phyloP scores from a whole-genome alignment of 2,888 invertebrate genomes.

The Notodonta dromedarius region DNA sequence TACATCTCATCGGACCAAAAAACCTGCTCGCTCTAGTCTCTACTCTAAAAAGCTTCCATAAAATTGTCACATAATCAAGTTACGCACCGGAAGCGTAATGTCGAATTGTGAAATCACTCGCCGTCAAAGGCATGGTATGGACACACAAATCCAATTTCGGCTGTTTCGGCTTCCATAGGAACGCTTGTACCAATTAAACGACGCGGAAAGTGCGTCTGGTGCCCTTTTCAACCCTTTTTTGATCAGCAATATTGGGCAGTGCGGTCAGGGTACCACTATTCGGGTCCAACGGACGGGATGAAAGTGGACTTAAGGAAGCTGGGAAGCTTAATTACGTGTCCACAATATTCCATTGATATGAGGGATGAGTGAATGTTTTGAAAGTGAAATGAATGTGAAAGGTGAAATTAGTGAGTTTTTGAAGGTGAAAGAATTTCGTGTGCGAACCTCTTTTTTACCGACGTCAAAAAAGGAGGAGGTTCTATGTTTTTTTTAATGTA shows the following conservation, averaged over 20 bases:
- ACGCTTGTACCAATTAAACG: constrained; percentile 78
- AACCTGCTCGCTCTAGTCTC: neutral
- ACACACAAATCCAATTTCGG: constrained; percentile 78
- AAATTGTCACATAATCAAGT: constrained; percentile 75
- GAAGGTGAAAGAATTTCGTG: too few relatives aligned
- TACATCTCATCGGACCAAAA: neutral
- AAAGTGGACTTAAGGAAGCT: constrained; percentile 49
- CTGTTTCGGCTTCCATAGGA: constrained; percentile 74
- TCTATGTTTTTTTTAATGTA: too few relatives aligned
- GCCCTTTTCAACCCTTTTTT: constrained; percentile 59
- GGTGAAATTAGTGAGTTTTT: too few relatives aligned
- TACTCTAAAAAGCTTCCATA: constrained; percentile 49
- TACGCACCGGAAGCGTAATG: constrained; percentile 67
- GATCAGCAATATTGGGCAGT: constrained; percentile 50
- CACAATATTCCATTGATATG: constrained; percentile 48
- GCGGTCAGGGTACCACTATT: constrained; percentile 54
- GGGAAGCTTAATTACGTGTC: constrained; percentile 49
- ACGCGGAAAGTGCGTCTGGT: constrained; percentile 72
- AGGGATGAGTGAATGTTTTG: constrained; percentile 22
- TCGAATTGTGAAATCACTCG: constrained; percentile 69
- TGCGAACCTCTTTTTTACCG: too few relatives aligned
- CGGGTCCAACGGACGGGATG: constrained; percentile 50
- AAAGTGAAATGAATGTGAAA: too few relatives aligned
- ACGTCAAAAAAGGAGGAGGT: too few relatives aligned
- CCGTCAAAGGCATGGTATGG: constrained; percentile 68